Percentiles rank a stretch among this genome's conserved stretches.
These are phyloP conservation scores for Apaloderma vittatum DNA, from an alignment of 2,113 vertebrate genomes.

Conservation along the genomic window DNA sequence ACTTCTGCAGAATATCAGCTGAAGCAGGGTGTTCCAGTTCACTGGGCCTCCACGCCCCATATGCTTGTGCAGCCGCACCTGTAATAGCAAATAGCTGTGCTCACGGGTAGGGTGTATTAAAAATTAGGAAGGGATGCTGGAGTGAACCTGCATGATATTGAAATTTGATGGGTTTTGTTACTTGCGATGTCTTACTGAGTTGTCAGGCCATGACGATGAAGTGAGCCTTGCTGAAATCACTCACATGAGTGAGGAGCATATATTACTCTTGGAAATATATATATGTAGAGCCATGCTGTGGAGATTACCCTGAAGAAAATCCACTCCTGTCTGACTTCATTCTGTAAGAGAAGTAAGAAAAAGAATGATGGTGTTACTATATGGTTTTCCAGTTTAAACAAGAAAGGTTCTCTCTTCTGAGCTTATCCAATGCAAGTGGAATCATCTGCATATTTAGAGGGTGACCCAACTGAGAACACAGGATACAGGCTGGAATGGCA, in stretches of 20 bases:
- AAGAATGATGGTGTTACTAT: background rate
- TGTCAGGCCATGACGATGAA: background rate
- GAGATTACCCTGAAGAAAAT: background rate
- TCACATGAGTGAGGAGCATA: background rate
- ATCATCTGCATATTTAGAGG: background rate
- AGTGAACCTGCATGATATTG: background rate
- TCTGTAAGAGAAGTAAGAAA: background rate
- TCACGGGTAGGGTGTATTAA: background rate
- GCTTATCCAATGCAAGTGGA: background rate
- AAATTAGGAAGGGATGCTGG: conserved; percentile 29
- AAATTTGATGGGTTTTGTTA: conserved; percentile 18
- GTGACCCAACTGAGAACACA: background rate
- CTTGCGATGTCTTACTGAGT: background rate
- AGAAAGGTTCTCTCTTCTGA: background rate
- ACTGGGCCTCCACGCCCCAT: conserved; percentile 8
- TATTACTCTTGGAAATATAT: background rate
- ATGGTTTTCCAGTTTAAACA: background rate
- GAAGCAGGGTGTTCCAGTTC: conserved; percentile 63
- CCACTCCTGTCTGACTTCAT: background rate
- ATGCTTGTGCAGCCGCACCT: conserved; percentile 33
- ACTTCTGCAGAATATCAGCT: conserved; percentile 35
- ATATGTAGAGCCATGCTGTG: background rate
- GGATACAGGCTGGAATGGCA: too few species aligned
- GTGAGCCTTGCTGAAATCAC: background rate
- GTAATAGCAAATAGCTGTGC: background rate